Evolutionary conservation across 2,888 invertebrate species (phyloP).

Genomic region (Antheraea assamensis): DNA sequence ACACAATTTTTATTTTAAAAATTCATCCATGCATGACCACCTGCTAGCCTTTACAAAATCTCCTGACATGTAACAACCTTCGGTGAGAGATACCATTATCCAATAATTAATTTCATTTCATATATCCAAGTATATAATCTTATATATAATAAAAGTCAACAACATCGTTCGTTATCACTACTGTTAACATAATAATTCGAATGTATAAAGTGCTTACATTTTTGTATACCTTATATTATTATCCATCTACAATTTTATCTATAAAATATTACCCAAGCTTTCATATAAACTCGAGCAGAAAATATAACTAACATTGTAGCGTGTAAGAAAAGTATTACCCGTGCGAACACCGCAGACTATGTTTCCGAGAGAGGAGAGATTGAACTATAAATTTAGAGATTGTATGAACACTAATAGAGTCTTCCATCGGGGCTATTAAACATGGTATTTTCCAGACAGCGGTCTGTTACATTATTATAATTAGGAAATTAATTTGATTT

Average conservation of each 20-base stretch:
- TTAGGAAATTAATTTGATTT: not conserved
- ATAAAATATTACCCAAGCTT: slow-evolving; percentile 1
- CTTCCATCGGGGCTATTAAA: slow-evolving; percentile 60
- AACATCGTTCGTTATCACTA: no score
- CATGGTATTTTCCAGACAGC: slow-evolving; percentile 34
- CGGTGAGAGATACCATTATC: no score
- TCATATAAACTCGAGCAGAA: slow-evolving; percentile 12
- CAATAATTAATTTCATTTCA: no score
- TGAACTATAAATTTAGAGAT: slow-evolving; percentile 58
- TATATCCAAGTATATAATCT: no score
- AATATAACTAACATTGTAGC: slow-evolving; percentile 35
- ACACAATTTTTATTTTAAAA: no score
- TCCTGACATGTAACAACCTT: no score
- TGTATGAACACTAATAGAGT: slow-evolving; percentile 62
- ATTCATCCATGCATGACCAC: no score
- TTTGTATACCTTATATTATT: not conserved
- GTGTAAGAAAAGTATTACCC: slow-evolving; percentile 25
- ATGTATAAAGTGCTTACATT: not conserved
- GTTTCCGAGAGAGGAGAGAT: slow-evolving; percentile 51
- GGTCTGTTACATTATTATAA: not conserved
- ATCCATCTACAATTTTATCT: not conserved
- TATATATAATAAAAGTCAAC: no score
- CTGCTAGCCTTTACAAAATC: no score
- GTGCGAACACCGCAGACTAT: slow-evolving; percentile 29
- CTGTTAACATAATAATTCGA: not conserved